These are phyloP conservation scores for Mastacembelus armatus DNA, from an alignment of 2,797 vertebrate species.

Conservation along the genomic window DNA sequence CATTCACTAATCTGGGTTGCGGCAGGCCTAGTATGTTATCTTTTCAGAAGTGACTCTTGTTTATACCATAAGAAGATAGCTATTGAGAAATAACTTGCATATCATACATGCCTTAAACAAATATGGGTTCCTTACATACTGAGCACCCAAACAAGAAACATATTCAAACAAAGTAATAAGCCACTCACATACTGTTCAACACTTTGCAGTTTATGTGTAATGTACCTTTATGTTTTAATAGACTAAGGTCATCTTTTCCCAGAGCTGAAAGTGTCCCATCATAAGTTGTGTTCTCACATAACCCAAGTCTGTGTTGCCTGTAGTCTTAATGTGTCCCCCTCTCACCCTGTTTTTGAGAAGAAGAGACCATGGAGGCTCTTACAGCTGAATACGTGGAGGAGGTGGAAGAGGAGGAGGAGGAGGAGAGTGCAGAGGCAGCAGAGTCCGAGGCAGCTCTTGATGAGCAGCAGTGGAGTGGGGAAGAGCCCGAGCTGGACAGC, in stretches of 20 bases:
- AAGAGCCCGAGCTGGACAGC: constrained; percentile 86
- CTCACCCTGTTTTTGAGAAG: constrained; percentile 90
- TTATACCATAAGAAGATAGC: neutral
- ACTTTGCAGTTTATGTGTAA: constrained; percentile 50
- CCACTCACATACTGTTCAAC: constrained; percentile 15
- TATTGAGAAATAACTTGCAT: neutral
- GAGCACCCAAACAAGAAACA: too few species aligned
- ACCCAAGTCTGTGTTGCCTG: constrained; percentile 90
- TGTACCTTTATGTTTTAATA: constrained; percentile 63
- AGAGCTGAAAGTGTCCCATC: constrained; percentile 83
- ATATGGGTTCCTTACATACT: neutral
- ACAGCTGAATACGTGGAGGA: constrained; percentile 86
- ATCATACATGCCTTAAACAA: neutral
- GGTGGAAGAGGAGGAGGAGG: constrained; percentile 83
- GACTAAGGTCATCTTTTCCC: constrained; percentile 52
- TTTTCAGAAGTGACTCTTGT: neutral
- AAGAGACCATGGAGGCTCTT: constrained; percentile 92
- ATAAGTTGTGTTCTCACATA: constrained; percentile 80
- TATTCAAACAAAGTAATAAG: neutral
- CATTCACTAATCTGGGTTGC: constrained; percentile 6
- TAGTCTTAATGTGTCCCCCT: constrained; percentile 92
- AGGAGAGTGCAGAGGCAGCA: constrained; percentile 86
- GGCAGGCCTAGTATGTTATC: neutral
- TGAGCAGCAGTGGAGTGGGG: constrained; percentile 89
- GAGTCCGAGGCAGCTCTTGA: constrained; percentile 88